Base-by-base conservation (phyloP, 2,888 invertebrate genomes). In the Callyntrura sp. region DNA sequence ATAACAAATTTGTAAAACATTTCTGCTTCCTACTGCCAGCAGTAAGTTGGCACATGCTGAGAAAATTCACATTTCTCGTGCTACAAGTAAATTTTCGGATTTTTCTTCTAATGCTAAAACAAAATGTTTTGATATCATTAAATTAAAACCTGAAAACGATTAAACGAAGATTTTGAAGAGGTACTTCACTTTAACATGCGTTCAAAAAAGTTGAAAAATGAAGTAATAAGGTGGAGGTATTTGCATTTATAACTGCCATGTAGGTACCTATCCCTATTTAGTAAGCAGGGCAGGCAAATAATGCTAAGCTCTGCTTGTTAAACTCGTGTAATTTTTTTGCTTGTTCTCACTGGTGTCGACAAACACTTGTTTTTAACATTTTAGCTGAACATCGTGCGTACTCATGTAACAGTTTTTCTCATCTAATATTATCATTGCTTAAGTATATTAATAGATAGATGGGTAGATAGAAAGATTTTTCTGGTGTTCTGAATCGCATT, bases 311-410 rank as follows among this genome's bases (percentile, higher is more conserved):
- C 25, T 43, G 81, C 65, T 82, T 82, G 65, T 65, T 25, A n/a
- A 73, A 45, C 70, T 68, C 35, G 20, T 76, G 60, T 76, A 76
- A 76, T 62, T 85, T 62, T 48, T 62, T 48, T 43, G n/a, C 55
- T 23, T 81, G 85, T 85, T 85, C 85, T 85, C 85, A 78, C 81
- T 20, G 81, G 55, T 87, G 87, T 81, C 81, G 87, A 87, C 78
- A 70, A 81, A 87, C 87, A 87, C 87, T 70, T 87, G 60, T 73
- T 48, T 35, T 45, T 70, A 17, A 70, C 51, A 62, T n/a, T 68
- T 48, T 57, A 28, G 78, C 35, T 14, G 35, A 68, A 8, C 51
- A 28, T 45, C 14, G 73, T 48, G 23, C 43, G 43, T 70, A 73
- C 35, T 17, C 43, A n/a, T 70, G 73, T 73, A 73, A 23, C n/a